Percentiles rank a stretch among this genome's conserved stretches.
Evolutionary conservation across 2,888 invertebrate genomes (phyloP).

Genomic region (Abscondita cerata): DNA sequence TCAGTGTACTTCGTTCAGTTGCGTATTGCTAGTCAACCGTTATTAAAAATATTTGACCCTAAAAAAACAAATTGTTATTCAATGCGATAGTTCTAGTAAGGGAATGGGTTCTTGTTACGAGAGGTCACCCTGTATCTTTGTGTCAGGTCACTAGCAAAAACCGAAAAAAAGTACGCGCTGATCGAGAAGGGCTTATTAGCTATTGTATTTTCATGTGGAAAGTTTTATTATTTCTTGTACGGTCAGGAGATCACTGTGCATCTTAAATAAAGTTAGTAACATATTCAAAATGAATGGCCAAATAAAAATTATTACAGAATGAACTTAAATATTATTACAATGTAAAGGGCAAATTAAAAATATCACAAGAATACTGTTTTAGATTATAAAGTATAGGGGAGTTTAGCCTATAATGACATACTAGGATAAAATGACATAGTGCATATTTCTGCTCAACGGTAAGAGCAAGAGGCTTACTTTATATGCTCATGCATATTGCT

Average conservation of each 20-base stretch:
- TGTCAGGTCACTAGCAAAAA: conserved; percentile 38
- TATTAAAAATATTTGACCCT: conserved; percentile 10
- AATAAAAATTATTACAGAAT: background rate
- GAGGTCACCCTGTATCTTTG: conserved; percentile 43
- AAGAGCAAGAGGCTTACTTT: too few species aligned
- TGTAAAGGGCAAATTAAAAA: conserved; percentile 35
- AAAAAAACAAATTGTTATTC: conserved; percentile 1
- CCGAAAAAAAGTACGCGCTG: conserved; percentile 37
- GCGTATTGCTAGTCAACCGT: background rate
- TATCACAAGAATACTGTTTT: conserved; percentile 38
- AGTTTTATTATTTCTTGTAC: conserved; percentile 43
- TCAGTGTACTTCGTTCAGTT: too few species aligned
- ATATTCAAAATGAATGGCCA: conserved; percentile 32
- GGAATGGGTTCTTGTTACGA: conserved; percentile 43
- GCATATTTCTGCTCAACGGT: too few species aligned
- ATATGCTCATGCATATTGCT: too few species aligned
- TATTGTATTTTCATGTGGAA: conserved; percentile 40
- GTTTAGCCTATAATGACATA: too few species aligned
- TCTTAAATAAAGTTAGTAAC: too few species aligned
- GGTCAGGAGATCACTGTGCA: conserved; percentile 28
- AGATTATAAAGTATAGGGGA: conserved; percentile 35
- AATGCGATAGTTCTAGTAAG: conserved; percentile 41
- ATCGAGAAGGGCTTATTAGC: conserved; percentile 45
- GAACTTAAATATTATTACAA: background rate
- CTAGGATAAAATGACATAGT: too few species aligned